phyloP scores from a whole-genome alignment of 2,113 vertebrate species.

The Chaenogobius annularis region DNA sequence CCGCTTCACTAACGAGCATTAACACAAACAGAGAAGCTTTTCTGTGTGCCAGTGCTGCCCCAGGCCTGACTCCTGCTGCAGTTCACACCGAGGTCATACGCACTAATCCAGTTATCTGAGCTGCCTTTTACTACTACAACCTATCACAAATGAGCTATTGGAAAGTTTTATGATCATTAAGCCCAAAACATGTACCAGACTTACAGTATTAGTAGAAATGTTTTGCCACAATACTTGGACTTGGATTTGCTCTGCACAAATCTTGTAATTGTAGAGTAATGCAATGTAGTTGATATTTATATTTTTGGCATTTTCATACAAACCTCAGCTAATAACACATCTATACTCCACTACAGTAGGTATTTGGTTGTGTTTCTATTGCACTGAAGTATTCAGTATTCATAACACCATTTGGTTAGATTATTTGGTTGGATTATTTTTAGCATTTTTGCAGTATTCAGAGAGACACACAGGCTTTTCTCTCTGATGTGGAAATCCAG shows the following conservation, averaged over 20 bases:
- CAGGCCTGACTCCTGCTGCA: constrained; percentile 39
- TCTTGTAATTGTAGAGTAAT: neutral
- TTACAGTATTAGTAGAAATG: too few species aligned
- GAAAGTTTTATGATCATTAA: constrained; percentile 7
- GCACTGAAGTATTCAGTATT: too few species aligned
- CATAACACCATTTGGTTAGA: too few species aligned
- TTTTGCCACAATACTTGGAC: too few species aligned
- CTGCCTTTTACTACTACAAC: constrained; percentile 35
- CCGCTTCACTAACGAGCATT: constrained; percentile 35
- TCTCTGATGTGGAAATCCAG: neutral
- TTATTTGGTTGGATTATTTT: too few species aligned
- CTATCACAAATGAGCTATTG: constrained; percentile 24
- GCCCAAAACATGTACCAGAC: too few species aligned
- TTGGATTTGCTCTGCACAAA: too few species aligned
- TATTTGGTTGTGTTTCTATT: too few species aligned
- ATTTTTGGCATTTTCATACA: too few species aligned
- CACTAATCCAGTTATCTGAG: constrained; percentile 59
- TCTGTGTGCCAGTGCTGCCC: constrained; percentile 48
- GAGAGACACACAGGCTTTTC: neutral
- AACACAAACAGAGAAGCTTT: constrained; percentile 35
- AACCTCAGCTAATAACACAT: too few species aligned
- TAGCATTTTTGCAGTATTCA: neutral
- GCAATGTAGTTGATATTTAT: neutral
- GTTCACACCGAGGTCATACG: constrained; percentile 52
- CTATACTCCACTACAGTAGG: too few species aligned